Evolutionary conservation across 1,140 invertebrate genomes (phyloP).

Genomic region (Thalassaphorura encarpata): DNA sequence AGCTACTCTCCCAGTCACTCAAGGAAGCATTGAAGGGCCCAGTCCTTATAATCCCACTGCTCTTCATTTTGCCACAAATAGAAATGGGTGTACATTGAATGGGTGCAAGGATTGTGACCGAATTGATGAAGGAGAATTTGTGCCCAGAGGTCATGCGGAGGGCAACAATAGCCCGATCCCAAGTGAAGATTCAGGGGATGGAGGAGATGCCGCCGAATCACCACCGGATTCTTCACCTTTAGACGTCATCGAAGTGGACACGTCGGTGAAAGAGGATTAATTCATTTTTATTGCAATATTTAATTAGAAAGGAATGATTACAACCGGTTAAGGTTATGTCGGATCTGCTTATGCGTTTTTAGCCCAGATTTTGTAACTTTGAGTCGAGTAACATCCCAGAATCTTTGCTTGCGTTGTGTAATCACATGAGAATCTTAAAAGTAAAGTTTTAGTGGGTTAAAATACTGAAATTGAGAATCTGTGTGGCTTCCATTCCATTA

Average conservation of each 20-base stretch:
- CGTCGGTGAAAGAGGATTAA: neutral
- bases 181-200: too few species aligned
- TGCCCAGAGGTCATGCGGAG: neutral
- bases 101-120: conserved; percentile 25
- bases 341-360: too few species aligned
- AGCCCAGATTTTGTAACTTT: too few species aligned
- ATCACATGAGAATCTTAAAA: neutral
- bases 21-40: neutral
- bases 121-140: neutral
- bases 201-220: conserved; percentile 19
- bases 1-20: conserved; percentile 5
- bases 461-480: conserved; percentile 16
- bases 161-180: neutral
- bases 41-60: conserved; percentile 17
- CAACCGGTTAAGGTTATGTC: too few species aligned
- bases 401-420: neutral
- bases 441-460: too few species aligned
- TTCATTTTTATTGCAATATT: neutral
- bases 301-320: neutral
- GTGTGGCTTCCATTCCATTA: conserved; percentile 31
- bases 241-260: conserved; percentile 20
- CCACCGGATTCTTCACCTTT: conserved; percentile 2
- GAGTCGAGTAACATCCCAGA: neutral
- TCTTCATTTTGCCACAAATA: conserved; percentile 16
- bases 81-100: conserved; percentile 28